Conservation (phyloP, 2,888 invertebrate genomes). For the Hipparchia semele region DNA sequence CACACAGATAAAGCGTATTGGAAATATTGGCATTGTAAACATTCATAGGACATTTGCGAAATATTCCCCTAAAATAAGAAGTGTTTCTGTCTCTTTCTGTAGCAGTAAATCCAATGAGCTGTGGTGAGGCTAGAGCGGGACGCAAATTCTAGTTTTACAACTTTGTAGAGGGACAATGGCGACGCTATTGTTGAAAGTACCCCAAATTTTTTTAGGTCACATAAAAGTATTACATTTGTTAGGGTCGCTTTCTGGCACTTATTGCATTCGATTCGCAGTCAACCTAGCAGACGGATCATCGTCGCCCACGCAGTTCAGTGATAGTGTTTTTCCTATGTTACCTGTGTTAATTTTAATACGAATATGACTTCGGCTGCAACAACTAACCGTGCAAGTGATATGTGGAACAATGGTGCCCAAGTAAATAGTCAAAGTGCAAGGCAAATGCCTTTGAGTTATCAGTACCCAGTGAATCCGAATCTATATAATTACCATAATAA, state of each 20-base stretch:
- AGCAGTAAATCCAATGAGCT: constrained; percentile 41
- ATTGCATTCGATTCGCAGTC: constrained; percentile 79
- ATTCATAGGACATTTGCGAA: constrained; percentile 78
- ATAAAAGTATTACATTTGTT: constrained; percentile 81
- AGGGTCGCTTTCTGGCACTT: constrained; percentile 76
- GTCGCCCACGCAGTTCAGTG: constrained; percentile 72
- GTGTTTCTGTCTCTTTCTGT: constrained; percentile 58
- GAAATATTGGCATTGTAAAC: constrained; percentile 81
- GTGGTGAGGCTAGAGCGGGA: constrained; percentile 56
- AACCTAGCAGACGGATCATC: constrained; percentile 62
- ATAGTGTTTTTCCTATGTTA: constrained; percentile 52
- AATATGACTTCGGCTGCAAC: constrained; percentile 68
- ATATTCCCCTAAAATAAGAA: constrained; percentile 61
- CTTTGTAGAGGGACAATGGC: constrained; percentile 77
- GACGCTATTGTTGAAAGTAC: constrained; percentile 80
- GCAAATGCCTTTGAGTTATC: constrained; percentile 59
- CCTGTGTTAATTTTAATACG: constrained; percentile 47
- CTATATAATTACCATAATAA: constrained; percentile 63
- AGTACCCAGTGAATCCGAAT: constrained; percentile 54
- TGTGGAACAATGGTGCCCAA: constrained; percentile 70
- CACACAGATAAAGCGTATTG: constrained; percentile 58
- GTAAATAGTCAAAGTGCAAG: constrained; percentile 61
- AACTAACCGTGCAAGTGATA: constrained; percentile 69
- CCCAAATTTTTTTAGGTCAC: constrained; percentile 82
- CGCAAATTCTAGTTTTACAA: constrained; percentile 66